Conservation (phyloP, 2,113 vertebrate genomes). For the Embiotoca jacksoni region DNA sequence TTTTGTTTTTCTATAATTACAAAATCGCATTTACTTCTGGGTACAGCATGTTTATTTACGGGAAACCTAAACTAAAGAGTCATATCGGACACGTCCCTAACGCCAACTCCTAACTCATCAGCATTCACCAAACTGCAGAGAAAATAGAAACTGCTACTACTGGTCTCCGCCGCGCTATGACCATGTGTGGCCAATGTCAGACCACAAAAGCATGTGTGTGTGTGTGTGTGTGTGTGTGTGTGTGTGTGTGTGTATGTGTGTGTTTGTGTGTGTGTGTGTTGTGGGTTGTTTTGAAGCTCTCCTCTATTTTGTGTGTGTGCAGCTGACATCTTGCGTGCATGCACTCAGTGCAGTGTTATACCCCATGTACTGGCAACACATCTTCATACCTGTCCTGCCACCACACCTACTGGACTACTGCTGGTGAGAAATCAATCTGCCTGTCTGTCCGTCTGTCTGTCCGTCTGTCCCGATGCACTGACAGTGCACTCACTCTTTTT, state of each 20-base stretch:
- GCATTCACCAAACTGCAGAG: background rate
- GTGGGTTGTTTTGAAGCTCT: slow-evolving; percentile 22
- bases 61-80: background rate
- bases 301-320: slow-evolving; percentile 38
- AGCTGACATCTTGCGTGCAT: slow-evolving; percentile 92
- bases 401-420: slow-evolving; percentile 93
- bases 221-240: slow-evolving; percentile 37
- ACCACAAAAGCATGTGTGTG: slow-evolving; percentile 23
- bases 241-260: slow-evolving; percentile 37
- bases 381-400: slow-evolving; percentile 92
- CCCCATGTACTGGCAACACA: slow-evolving; percentile 95
- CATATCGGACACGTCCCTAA: background rate
- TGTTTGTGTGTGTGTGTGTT: slow-evolving; percentile 7
- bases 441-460: background rate
- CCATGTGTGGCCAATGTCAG: background rate
- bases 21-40: background rate
- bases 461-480: background rate
- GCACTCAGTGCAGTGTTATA: slow-evolving; percentile 88
- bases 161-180: background rate
- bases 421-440: slow-evolving; percentile 81
- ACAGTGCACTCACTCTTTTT: slow-evolving; percentile 4
- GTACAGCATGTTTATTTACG: background rate
- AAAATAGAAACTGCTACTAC: background rate
- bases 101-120: no score
- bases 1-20: background rate